Percentiles rank a stretch among this genome's conserved stretches.
Conservation (phyloP, 2,888 invertebrate genomes). For the Brachyptera risi region DNA sequence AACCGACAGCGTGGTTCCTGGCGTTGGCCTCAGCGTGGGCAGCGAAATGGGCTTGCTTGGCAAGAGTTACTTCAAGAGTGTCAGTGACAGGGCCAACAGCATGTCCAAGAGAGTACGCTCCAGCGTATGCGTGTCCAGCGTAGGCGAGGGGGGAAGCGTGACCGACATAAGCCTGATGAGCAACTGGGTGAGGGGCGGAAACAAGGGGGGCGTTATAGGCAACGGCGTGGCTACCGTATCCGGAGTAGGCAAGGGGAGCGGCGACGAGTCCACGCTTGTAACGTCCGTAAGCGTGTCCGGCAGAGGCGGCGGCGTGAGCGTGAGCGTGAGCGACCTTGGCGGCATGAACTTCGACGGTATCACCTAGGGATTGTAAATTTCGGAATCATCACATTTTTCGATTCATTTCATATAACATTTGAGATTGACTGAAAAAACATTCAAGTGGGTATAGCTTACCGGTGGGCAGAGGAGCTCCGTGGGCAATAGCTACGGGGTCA, state of each 20-base stretch:
- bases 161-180: background rate
- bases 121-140: conserved; percentile 14
- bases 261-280: background rate
- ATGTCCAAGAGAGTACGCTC: conserved; percentile 48
- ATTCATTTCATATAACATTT: too few species aligned
- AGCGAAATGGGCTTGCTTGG: too few species aligned
- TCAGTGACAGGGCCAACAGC: too few species aligned
- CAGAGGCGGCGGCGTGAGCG: conserved; percentile 26
- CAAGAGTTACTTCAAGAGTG: too few species aligned
- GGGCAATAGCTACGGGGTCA: too few species aligned
- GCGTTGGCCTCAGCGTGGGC: too few species aligned
- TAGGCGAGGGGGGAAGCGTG: conserved; percentile 25
- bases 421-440: too few species aligned
- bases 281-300: conserved; percentile 21
- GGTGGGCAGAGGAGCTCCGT: too few species aligned
- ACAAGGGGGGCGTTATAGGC: conserved; percentile 20
- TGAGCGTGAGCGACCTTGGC: conserved; percentile 8
- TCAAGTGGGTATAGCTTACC: too few species aligned
- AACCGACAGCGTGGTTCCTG: conserved; percentile 42
- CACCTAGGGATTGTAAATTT: too few species aligned
- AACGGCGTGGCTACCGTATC: conserved; percentile 40
- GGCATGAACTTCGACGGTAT: too few species aligned
- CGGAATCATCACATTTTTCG: too few species aligned
- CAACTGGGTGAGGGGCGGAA: conserved; percentile 24
- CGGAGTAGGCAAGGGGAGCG: conserved; percentile 28